A percentile compares a stretch with the other conserved stretches of the same genome.
These are phyloP conservation scores for Ivindomyrus marchei DNA, from an alignment of 2,113 vertebrate genomes.

Conservation along the genomic window DNA sequence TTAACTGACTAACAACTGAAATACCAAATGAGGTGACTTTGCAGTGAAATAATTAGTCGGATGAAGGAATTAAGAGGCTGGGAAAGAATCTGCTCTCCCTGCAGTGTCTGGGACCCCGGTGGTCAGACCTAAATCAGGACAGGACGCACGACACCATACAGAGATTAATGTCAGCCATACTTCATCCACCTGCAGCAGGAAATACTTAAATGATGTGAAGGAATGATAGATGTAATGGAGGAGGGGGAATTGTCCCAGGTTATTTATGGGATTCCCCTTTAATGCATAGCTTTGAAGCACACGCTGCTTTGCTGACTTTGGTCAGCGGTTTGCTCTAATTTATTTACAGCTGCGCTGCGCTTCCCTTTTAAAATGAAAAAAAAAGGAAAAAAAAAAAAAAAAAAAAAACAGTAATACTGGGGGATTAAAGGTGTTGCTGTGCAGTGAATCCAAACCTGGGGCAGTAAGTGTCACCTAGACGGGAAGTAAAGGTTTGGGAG, in stretches of 20 bases:
- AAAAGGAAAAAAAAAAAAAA: neutral
- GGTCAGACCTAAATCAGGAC: neutral
- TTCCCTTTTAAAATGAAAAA: neutral
- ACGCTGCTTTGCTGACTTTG: neutral
- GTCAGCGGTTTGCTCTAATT: neutral
- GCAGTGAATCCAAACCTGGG: neutral
- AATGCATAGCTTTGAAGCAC: neutral
- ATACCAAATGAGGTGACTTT: neutral
- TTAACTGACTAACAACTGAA: neutral
- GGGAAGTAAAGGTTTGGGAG: neutral
- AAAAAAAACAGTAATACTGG: neutral
- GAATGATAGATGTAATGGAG: neutral
- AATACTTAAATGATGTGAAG: constrained; percentile 8
- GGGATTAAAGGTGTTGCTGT: neutral
- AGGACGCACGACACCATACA: neutral
- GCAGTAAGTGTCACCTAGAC: neutral
- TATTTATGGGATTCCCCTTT: constrained; percentile 8
- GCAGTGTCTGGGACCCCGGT: neutral
- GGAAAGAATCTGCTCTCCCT: neutral
- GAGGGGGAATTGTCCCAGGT: constrained; percentile 3
- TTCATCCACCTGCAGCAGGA: constrained; percentile 15
- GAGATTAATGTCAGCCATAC: constrained; percentile 3
- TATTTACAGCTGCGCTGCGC: neutral
- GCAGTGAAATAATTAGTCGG: neutral
- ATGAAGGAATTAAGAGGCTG: neutral